Base-by-base conservation (phyloP, 2,888 invertebrate species). In the Quadriops clusia region DNA sequence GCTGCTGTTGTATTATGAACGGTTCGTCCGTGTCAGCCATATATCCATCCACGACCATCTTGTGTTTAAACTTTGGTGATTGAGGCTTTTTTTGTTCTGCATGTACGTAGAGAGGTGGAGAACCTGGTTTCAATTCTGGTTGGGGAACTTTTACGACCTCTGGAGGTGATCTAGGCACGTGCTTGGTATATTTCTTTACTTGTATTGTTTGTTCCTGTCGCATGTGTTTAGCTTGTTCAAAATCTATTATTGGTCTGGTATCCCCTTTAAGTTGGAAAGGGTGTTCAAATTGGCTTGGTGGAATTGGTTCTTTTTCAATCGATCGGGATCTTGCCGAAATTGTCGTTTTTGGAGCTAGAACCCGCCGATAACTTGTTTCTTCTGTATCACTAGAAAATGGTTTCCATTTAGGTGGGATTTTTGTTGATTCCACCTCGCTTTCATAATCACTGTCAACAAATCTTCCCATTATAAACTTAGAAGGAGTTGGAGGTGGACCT, bases 1-100 rank as follows among this genome's bases (percentile, higher is more conserved):
- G 50, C 23, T 39, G 44, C 26, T 50, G 46, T 29, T 46, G 37
- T 24, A 49, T 44, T 11, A 40, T 54, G 9, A 68, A 61, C 3
- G 73, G 71, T 42, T 77, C 77, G 42, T 77, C 77, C 0, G 77
- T 77, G 46, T 78, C 78, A 2, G 78, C 78, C 58, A 74, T 73
- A 46, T 78, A 78, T 7, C 78, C 78, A 35, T 72, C 72, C 13
- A 61, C 56, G 28, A 62, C 55, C 16, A 49, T 48, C 46, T 66
- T 67, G 29, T 59, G 56, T 46, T 70, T 70, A 9, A 58, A 51
- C 50, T 69, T 70, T 1, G 70, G 68, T 3, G 69, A 66, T 25
- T 67, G 65, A 1, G 66, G 62, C 40, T 55, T 55, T 39, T 59
- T 61, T 22, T 40, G 24, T 36, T 53, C 52, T 4, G 56, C 44